Conservation (phyloP, 2,797 vertebrate species). For the Psittacula derbiana region DNA sequence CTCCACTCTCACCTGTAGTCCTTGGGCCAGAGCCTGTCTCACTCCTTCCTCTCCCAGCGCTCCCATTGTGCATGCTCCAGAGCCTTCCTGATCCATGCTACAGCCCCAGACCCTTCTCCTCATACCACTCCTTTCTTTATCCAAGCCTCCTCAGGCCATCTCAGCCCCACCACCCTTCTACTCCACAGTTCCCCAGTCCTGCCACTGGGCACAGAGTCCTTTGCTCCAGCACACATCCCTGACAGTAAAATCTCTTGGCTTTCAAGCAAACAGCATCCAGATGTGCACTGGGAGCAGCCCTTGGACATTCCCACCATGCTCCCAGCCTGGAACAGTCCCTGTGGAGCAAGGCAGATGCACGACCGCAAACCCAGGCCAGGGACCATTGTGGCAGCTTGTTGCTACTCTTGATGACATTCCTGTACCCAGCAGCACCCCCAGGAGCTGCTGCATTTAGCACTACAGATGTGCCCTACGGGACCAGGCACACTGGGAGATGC, state of each 20-base stretch:
- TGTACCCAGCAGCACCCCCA: not conserved
- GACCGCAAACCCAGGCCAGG: not conserved
- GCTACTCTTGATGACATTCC: not conserved
- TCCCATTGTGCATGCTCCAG: not conserved
- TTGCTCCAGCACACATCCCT: not conserved
- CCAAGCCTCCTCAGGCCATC: not conserved
- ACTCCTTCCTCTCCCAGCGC: not conserved
- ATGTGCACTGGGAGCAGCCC: not conserved
- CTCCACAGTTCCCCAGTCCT: not conserved
- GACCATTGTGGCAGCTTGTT: not conserved
- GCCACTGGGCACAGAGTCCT: not conserved
- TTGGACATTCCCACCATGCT: not conserved
- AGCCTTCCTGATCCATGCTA: not conserved
- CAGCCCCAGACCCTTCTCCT: not conserved
- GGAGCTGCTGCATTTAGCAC: not conserved
- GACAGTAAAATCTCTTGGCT: not conserved
- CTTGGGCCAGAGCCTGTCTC: not conserved
- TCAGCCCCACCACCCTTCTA: not conserved
- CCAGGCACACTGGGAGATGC: not conserved
- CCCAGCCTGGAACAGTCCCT: not conserved
- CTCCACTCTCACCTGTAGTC: not conserved
- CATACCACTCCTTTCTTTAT: not conserved
- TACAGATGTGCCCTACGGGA: not conserved
- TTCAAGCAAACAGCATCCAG: not conserved
- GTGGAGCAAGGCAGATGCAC: rapidly evolving